phyloP scores from a whole-genome alignment of 2,797 vertebrate species.

The Passerculus sandwichensis region DNA sequence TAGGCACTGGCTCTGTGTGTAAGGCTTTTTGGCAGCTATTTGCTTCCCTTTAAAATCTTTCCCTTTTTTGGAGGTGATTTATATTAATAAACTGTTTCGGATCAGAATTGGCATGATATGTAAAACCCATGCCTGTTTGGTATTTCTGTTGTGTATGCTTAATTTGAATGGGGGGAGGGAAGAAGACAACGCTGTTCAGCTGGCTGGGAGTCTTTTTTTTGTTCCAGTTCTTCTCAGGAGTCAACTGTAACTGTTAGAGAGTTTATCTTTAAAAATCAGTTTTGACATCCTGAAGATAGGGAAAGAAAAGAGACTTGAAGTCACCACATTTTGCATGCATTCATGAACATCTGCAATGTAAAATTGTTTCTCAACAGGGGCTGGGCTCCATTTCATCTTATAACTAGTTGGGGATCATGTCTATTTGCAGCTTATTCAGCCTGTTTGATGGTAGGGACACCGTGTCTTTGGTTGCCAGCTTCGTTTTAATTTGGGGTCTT shows the following conservation, averaged over 20 bases:
- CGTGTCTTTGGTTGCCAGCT: background rate
- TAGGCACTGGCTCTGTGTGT: constrained; percentile 34
- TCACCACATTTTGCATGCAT: constrained; percentile 42
- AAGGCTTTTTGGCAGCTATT: constrained; percentile 40
- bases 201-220: constrained; percentile 26
- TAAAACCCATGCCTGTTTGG: constrained; percentile 38
- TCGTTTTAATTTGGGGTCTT: background rate
- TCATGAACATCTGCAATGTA: constrained; percentile 53
- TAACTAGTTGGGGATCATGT: constrained; percentile 2
- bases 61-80: constrained; percentile 65
- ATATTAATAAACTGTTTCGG: constrained; percentile 40
- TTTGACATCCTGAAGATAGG: constrained; percentile 39
- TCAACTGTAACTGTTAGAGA: constrained; percentile 18
- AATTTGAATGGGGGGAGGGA: constrained; percentile 30
- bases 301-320: constrained; percentile 23
- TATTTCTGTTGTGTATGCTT: constrained; percentile 48
- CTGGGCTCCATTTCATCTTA: constrained; percentile 27
- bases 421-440: constrained; percentile 25
- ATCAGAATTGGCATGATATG: constrained; percentile 45
- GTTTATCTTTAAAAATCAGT: constrained; percentile 42
- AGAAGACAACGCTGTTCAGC: background rate
- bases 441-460: background rate
- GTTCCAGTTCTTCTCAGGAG: constrained; percentile 36
- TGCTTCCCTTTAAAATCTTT: constrained; percentile 1
- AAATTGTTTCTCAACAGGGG: constrained; percentile 47